phyloP scores from a whole-genome alignment of 1,140 invertebrate genomes.

The Zaprionus camerounensis region DNA sequence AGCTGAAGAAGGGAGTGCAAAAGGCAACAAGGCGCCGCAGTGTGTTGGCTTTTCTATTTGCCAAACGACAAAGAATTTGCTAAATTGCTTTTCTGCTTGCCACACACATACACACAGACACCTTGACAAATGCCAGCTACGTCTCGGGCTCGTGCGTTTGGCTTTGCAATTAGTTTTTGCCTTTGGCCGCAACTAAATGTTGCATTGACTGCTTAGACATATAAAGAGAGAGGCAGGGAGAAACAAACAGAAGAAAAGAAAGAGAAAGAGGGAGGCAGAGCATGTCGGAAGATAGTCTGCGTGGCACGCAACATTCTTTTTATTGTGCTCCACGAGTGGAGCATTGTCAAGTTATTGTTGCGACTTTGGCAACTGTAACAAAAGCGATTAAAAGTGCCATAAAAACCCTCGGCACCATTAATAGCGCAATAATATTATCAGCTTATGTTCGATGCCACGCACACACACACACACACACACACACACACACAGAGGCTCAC shows the following conservation, averaged over 20 bases:
- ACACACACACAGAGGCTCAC: background rate
- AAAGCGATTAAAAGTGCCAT: constrained; percentile 83
- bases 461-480: constrained; percentile 23
- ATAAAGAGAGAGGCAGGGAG: constrained; percentile 24
- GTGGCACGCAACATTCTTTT: constrained; percentile 63
- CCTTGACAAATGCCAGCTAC: constrained; percentile 18
- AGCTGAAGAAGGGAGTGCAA: constrained; percentile 5
- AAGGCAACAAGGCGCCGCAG: constrained; percentile 34
- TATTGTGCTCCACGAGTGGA: constrained; percentile 55
- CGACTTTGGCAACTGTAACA: constrained; percentile 77
- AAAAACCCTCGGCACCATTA: constrained; percentile 78
- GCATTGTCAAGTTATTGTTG: constrained; percentile 77
- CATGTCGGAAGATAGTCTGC: constrained; percentile 12
- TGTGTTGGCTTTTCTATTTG: constrained; percentile 75
- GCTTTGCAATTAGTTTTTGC: constrained; percentile 80
- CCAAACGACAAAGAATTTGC: constrained; percentile 78
- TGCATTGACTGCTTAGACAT: constrained; percentile 62
- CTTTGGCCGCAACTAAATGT: constrained; percentile 66
- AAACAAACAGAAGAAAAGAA: background rate
- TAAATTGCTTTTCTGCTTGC: constrained; percentile 78
- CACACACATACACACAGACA: constrained; percentile 26
- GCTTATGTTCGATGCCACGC: constrained; percentile 78
- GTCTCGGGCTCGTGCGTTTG: constrained; percentile 66
- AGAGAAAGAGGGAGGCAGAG: background rate
- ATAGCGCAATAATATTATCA: constrained; percentile 83